phyloP scores from a whole-genome alignment of 2,797 vertebrate species.

The Takifugu rubripes region DNA sequence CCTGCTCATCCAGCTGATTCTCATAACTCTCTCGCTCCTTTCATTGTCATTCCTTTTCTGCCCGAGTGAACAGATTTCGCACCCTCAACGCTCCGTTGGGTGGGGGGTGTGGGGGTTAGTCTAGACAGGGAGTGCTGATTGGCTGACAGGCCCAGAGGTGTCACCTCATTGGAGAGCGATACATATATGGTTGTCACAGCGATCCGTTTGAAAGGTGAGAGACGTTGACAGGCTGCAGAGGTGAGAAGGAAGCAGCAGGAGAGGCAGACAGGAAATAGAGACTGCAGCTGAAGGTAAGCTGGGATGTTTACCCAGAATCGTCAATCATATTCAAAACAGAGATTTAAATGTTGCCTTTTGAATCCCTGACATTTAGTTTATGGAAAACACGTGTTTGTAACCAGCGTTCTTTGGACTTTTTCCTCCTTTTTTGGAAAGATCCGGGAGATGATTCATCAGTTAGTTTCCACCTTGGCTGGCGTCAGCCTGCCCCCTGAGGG shows the following conservation, averaged over 20 bases:
- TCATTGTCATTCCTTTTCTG: constrained; percentile 68
- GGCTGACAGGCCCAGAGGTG: constrained; percentile 45
- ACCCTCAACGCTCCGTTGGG: too few relatives aligned
- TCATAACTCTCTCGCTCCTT: constrained; percentile 42
- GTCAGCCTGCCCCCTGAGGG: constrained; percentile 1
- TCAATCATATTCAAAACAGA: background rate
- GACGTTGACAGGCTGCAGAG: constrained; percentile 41
- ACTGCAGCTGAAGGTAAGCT: constrained; percentile 50
- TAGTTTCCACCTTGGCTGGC: constrained; percentile 5
- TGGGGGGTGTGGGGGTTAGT: constrained; percentile 19
- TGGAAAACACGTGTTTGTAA: background rate
- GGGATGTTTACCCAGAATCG: background rate
- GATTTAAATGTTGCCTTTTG: too few relatives aligned
- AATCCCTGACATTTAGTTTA: constrained; percentile 1
- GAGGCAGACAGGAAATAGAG: constrained; percentile 36
- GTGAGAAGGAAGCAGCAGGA: constrained; percentile 36
- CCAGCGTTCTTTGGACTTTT: constrained; percentile 12
- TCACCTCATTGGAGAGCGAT: constrained; percentile 56
- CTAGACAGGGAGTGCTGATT: constrained; percentile 66
- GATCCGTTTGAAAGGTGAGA: constrained; percentile 69
- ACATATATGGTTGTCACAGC: constrained; percentile 59
- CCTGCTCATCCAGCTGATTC: constrained; percentile 58
- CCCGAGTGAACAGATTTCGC: constrained; percentile 44
- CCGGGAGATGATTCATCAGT: constrained; percentile 6
- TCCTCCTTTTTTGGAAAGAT: constrained; percentile 8